Evolutionary conservation across 2,888 invertebrate genomes (phyloP), one percentile per base, ranked within the genome.

Genomic region (Myopa tessellatipennis): DNA sequence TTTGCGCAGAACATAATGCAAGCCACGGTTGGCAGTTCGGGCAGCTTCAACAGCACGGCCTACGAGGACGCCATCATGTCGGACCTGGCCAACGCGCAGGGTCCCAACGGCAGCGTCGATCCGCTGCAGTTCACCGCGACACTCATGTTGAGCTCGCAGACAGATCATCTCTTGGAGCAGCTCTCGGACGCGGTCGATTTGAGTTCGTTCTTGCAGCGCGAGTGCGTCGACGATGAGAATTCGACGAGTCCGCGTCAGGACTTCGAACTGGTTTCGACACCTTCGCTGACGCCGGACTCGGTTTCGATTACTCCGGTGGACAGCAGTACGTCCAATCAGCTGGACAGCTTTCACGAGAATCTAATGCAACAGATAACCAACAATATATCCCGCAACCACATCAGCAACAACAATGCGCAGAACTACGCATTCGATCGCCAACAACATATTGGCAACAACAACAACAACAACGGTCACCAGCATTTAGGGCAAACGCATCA

Each of bases 41-140:
- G 84, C 0, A 83, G 81, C 76, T 86, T 86, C 79, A 85, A 90
- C 91, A 79, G 92, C 92, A 87, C 91, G 91, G 86, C 82, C 10
- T 95, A 95, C 84, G 94, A 94, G 65, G 95, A 95, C 83, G 93
- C 95, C 7, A 95, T 96, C 92, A 95, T 96, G 91, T 95, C 95
- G 16, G 95, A 95, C 85, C 93, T 95, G 91, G 94, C 93, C 52
- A 82, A 82, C 60, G 82, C 83, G 0, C 85, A 83, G 67, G 84
- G 86, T 58, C 82, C 85, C 1, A 85, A 83, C 63, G 85, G 86
- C 1, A 93, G 93, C 1, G 95, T 95, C 60, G 95, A 96, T 88
- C 95, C 95, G 50, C 90, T 95, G 71, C 95, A 95, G 84, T 95
- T 96, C 87, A 93, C 94, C 10, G 95, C 95, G 4, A 95, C 95